Percentiles rank a stretch among this genome's conserved stretches.
Conservation (phyloP, 2,113 vertebrate species). For the Dinomys branickii region DNA sequence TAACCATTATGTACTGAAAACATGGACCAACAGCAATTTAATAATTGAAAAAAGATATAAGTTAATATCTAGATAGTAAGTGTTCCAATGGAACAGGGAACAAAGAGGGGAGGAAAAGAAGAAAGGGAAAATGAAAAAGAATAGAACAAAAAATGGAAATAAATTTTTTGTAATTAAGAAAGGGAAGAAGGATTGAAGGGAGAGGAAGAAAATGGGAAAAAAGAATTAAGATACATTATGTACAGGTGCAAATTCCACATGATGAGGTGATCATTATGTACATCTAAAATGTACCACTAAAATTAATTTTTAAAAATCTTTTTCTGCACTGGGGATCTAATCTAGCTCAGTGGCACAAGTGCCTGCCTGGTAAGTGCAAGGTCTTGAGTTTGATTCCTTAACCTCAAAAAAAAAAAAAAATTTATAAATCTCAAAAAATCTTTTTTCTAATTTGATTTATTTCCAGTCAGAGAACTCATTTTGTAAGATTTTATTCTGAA, state of each 20-base stretch:
- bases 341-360: no score
- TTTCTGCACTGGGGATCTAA: no score
- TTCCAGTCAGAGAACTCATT: background rate
- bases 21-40: background rate
- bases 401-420: no score
- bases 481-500: background rate
- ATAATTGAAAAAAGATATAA: background rate
- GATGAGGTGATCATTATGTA: background rate
- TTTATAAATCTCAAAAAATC: no score
- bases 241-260: background rate
- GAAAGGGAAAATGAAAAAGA: background rate
- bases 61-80: background rate
- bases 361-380: no score
- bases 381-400: no score
- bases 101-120: background rate
- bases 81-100: background rate
- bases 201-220: background rate
- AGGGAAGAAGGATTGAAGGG: background rate
- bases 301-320: background rate
- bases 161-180: background rate
- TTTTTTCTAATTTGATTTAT: background rate
- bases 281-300: background rate
- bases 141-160: background rate
- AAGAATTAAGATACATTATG: background rate
- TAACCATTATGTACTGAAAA: background rate